Conservation (phyloP, 1,140 invertebrate species). For the Drosophila eugracilis region DNA sequence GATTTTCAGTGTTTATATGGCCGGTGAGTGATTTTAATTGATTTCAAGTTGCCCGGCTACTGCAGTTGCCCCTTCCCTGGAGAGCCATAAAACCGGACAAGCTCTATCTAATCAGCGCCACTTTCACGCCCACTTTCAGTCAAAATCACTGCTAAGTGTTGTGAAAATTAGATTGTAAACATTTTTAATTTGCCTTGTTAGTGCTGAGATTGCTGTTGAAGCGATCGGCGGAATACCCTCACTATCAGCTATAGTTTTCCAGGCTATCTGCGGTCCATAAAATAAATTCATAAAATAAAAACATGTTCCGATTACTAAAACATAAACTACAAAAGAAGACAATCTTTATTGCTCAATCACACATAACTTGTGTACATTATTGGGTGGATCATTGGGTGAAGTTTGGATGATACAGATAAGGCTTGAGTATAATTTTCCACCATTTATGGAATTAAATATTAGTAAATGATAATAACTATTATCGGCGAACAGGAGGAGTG, state of each 20-base stretch:
- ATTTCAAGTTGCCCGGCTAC: constrained; percentile 35
- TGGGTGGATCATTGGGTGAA: background rate
- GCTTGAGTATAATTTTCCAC: too few relatives aligned
- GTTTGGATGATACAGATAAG: background rate
- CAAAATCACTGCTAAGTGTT: constrained; percentile 38
- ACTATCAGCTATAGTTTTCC: constrained; percentile 2
- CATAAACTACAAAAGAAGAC: background rate
- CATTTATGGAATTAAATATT: too few relatives aligned
- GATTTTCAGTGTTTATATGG: constrained; percentile 42
- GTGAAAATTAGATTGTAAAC: constrained; percentile 46
- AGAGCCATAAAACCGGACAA: background rate
- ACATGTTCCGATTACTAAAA: background rate
- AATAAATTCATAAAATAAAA: constrained; percentile 2
- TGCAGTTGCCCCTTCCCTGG: background rate
- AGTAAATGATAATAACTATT: background rate
- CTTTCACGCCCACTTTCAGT: constrained; percentile 52
- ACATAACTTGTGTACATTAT: background rate
- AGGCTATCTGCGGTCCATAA: background rate
- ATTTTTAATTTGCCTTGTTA: constrained; percentile 49
- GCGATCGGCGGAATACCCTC: constrained; percentile 15
- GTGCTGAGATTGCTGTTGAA: constrained; percentile 6
- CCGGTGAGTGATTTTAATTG: constrained; percentile 51
- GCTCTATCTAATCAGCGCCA: constrained; percentile 56
- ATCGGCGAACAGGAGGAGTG: background rate
- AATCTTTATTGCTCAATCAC: background rate